Evolutionary conservation across 1,140 invertebrate genomes (phyloP).

Genomic region (Mya arenaria): DNA sequence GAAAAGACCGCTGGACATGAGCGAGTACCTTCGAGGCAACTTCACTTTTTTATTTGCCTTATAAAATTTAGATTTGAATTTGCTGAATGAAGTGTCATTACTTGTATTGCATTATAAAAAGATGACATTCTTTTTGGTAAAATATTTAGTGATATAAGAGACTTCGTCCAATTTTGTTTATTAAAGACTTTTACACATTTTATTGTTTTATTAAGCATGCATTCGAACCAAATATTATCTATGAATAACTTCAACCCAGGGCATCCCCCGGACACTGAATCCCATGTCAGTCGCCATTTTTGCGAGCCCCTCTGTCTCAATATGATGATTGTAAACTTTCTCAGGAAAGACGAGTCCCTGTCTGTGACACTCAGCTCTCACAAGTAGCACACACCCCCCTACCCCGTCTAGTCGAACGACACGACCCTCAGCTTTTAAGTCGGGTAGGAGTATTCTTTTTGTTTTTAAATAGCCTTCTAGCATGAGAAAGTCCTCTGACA

Average conservation of each 20-base stretch:
- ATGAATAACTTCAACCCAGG: constrained; percentile 76
- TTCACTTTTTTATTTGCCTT: no score
- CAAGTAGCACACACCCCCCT: constrained; percentile 74
- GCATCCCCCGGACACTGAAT: constrained; percentile 71
- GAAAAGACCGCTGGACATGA: no score
- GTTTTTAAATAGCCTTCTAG: constrained; percentile 75
- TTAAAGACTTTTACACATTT: no score
- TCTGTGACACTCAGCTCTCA: constrained; percentile 68
- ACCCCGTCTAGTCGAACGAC: constrained; percentile 77
- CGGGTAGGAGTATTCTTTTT: constrained; percentile 68
- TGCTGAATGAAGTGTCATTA: no score
- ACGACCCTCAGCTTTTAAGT: constrained; percentile 72
- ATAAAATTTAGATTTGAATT: no score
- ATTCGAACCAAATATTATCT: no score
- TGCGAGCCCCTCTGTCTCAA: constrained; percentile 78
- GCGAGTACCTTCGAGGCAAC: no score
- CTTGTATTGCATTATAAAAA: no score
- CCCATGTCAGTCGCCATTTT: constrained; percentile 76
- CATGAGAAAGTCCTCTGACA: constrained; percentile 65
- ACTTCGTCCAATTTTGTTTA: no score
- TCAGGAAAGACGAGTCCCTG: constrained; percentile 76
- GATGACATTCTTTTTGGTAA: no score
- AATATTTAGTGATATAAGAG: no score
- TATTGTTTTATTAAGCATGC: no score
- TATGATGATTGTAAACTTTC: constrained; percentile 70